These are phyloP conservation scores for Coranthus polyacanthus DNA, from an alignment of 2,797 vertebrate species.

Conservation along the genomic window DNA sequence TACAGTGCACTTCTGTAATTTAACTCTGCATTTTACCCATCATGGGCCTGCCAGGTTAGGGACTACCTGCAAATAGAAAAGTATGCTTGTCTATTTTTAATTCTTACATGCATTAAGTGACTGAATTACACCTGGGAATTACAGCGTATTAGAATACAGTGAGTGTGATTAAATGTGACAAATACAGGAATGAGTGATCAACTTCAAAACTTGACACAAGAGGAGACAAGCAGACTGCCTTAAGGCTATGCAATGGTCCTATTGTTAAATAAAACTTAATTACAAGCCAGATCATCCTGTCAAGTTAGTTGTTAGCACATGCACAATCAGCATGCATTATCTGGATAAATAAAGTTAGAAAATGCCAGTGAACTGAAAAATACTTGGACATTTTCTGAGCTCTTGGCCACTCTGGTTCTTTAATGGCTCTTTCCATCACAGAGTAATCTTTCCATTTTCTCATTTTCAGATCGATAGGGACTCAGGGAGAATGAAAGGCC, in stretches of 20 bases:
- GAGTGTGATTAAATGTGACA: background rate
- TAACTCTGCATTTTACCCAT: too few species aligned
- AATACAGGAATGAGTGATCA: background rate
- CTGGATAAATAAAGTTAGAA: constrained; percentile 46
- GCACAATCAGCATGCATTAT: constrained; percentile 32
- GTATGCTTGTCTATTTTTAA: too few species aligned
- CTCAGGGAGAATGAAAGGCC: constrained; percentile 74
- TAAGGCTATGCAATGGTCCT: background rate
- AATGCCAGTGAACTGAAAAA: constrained; percentile 64
- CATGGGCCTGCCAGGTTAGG: too few species aligned
- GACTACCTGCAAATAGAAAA: too few species aligned
- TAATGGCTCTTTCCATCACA: constrained; percentile 74
- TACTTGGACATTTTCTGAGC: constrained; percentile 57
- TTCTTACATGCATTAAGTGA: too few species aligned
- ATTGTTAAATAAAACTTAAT: too few species aligned
- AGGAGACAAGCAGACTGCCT: background rate
- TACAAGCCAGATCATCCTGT: too few species aligned
- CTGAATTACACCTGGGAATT: too few species aligned
- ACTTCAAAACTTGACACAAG: background rate
- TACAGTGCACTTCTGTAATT: too few species aligned
- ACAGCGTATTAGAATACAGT: too few species aligned
- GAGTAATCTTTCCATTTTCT: constrained; percentile 79
- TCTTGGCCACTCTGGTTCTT: constrained; percentile 52
- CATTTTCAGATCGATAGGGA: constrained; percentile 76
- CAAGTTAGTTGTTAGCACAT: background rate